phyloP scores from a whole-genome alignment of 2,113 vertebrate genomes.

The Sciurus niger region DNA sequence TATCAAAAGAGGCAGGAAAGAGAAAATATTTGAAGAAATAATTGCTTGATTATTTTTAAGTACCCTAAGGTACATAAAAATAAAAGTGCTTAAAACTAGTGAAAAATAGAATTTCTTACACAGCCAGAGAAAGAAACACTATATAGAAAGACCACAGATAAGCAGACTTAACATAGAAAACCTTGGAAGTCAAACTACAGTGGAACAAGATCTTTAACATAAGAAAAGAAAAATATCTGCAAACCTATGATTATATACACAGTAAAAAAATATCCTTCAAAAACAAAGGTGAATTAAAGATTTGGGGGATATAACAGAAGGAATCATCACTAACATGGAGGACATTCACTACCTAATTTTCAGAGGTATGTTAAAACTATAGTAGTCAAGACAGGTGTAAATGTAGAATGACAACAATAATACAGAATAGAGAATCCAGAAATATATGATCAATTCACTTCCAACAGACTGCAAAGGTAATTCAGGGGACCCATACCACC shows the following conservation, averaged over 20 bases:
- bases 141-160: not conserved
- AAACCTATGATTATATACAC: not conserved
- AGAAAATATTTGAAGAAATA: not conserved
- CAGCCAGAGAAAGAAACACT: not conserved
- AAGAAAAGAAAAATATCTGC: not conserved
- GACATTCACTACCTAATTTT: not conserved
- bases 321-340: not conserved
- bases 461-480: not conserved
- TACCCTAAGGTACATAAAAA: not conserved
- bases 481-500: not conserved
- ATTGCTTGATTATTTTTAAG: not conserved
- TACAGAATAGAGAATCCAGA: not conserved
- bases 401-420: not conserved
- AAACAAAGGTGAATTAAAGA: not conserved
- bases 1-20: not conserved
- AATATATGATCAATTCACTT: not conserved
- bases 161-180: not conserved
- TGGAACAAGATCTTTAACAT: not conserved
- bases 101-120: slow-evolving; percentile 2
- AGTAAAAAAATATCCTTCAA: not conserved
- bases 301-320: not conserved
- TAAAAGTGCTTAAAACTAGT: not conserved
- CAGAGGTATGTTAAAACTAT: not conserved
- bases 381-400: not conserved
- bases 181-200: not conserved